These are phyloP conservation scores for Regulus satrapa DNA, from an alignment of 2,113 vertebrate species.

Conservation along the genomic window DNA sequence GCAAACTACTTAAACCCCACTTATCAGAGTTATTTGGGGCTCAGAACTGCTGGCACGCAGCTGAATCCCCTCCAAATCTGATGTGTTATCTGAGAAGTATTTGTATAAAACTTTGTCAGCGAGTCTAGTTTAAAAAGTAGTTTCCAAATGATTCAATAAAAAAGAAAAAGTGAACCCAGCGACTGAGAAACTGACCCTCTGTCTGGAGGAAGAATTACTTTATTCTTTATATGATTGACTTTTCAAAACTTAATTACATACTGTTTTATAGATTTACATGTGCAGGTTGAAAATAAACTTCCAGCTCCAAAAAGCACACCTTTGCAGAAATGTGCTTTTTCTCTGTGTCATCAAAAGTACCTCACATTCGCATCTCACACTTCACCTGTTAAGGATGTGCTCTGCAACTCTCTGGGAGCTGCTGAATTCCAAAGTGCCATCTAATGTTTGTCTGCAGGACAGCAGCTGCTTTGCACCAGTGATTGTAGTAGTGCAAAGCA, in stretches of 20 bases:
- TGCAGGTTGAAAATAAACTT: neutral
- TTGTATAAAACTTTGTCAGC: neutral
- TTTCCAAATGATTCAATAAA: neutral
- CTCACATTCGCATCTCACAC: neutral
- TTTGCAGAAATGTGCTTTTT: neutral
- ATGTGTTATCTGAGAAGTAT: neutral
- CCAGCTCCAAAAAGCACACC: neutral
- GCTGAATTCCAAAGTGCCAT: conserved; percentile 26
- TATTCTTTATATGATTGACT: neutral
- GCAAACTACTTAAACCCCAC: neutral
- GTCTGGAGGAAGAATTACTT: neutral
- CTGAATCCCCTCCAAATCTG: neutral
- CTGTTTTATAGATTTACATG: neutral
- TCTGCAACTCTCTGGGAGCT: neutral
- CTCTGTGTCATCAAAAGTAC: neutral
- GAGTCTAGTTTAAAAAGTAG: neutral
- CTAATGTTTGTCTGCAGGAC: conserved; percentile 48
- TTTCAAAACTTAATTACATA: neutral
- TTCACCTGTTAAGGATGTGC: neutral
- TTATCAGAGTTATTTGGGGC: neutral
- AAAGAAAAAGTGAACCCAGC: neutral
- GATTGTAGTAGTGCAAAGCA: neutral
- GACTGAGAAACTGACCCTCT: neutral
- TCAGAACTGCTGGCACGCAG: neutral
- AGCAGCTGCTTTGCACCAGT: neutral